These are phyloP conservation scores for Rhyacophila evoluta DNA, from an alignment of 2,888 invertebrate species.

Conservation along the genomic window DNA sequence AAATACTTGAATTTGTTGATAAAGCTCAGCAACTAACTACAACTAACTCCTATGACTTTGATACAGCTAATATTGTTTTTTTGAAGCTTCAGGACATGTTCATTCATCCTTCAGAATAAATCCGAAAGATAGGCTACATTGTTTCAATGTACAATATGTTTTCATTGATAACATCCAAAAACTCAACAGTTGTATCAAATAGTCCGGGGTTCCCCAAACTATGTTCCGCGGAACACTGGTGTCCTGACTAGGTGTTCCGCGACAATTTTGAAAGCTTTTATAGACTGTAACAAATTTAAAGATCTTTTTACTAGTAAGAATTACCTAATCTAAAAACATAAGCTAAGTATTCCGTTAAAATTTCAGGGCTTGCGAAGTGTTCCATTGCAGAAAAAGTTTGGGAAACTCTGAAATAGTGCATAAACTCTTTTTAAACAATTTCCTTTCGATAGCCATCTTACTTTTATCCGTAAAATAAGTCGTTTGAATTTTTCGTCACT, in stretches of 20 bases:
- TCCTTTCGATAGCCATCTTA: slow-evolving; percentile 25
- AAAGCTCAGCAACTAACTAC: slow-evolving; percentile 35
- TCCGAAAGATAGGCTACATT: slow-evolving; percentile 35
- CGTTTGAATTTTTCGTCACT: not conserved
- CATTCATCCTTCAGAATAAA: slow-evolving; percentile 38
- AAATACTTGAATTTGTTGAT: slow-evolving; percentile 38
- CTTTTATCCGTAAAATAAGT: slow-evolving; percentile 25
- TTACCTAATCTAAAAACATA: too few relatives aligned
- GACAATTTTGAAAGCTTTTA: too few relatives aligned
- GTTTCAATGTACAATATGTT: slow-evolving; percentile 31
- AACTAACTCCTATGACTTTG: slow-evolving; percentile 30
- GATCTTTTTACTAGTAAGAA: too few relatives aligned
- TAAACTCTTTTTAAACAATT: not conserved
- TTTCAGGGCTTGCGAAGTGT: too few relatives aligned
- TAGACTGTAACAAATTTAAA: too few relatives aligned
- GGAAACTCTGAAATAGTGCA: not conserved
- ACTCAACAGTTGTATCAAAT: slow-evolving; percentile 23
- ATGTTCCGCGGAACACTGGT: too few relatives aligned
- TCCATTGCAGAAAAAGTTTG: too few relatives aligned
- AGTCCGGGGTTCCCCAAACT: too few relatives aligned
- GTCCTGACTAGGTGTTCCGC: too few relatives aligned
- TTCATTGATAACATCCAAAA: slow-evolving; percentile 27
- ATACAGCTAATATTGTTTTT: slow-evolving; percentile 31
- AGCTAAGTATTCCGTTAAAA: too few relatives aligned
- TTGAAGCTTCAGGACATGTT: slow-evolving; percentile 29